phyloP scores from a whole-genome alignment of 2,113 vertebrate genomes.

The Enhydra lutris region DNA sequence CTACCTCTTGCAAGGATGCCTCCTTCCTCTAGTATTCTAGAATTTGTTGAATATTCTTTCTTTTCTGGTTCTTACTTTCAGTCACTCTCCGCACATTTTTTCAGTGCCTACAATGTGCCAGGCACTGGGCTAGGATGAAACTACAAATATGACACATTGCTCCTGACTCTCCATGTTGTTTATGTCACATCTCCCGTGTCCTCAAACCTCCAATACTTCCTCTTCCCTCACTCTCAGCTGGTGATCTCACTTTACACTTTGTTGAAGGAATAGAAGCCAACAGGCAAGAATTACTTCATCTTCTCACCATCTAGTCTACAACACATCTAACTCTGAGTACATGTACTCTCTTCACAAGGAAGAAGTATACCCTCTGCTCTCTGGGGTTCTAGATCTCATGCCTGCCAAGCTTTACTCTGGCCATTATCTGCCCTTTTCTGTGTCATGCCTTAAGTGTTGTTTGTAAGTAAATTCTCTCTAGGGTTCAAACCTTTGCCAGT shows the following conservation, averaged over 20 bases:
- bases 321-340: background rate
- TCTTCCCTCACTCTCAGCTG: background rate
- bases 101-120: background rate
- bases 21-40: background rate
- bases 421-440: background rate
- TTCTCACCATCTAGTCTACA: background rate
- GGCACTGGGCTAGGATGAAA: background rate
- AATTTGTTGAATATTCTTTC: background rate
- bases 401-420: background rate
- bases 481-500: background rate
- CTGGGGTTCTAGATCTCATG: background rate
- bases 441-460: background rate
- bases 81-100: background rate
- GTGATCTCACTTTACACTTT: background rate
- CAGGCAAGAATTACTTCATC: background rate
- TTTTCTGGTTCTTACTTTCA: background rate
- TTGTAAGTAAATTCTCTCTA: background rate
- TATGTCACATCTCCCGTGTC: background rate
- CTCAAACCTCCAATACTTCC: background rate
- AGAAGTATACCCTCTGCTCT: background rate
- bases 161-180: background rate
- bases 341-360: background rate
- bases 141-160: background rate
- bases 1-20: background rate
- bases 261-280: background rate